These are phyloP conservation scores for Pinctada fucata DNA, from an alignment of 2,888 invertebrate genomes.

Conservation along the genomic window DNA sequence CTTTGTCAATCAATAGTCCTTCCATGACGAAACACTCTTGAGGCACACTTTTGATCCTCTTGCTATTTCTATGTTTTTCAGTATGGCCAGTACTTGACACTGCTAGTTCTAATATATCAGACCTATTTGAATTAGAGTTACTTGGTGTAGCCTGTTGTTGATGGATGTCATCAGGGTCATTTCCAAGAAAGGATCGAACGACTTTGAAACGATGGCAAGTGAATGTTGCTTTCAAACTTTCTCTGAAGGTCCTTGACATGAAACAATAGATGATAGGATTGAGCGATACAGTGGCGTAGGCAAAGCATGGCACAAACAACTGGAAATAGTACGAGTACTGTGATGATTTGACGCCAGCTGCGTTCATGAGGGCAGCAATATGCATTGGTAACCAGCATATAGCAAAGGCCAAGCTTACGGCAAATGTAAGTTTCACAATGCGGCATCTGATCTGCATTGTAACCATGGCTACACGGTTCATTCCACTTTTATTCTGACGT, in stretches of 20 bases:
- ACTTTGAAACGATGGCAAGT: no score
- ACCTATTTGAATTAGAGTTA: no score
- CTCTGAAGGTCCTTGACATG: conserved; percentile 49
- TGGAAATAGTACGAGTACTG: conserved; percentile 44
- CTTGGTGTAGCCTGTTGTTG: no score
- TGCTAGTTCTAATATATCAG: no score
- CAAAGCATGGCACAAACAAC: conserved; percentile 43
- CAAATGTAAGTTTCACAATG: conserved; percentile 45
- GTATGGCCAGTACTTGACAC: no score
- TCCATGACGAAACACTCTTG: no score
- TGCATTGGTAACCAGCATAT: conserved; percentile 51
- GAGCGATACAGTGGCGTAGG: conserved; percentile 44
- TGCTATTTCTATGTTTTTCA: no score
- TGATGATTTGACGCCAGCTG: conserved; percentile 29
- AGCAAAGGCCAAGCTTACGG: conserved; percentile 46
- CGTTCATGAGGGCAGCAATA: conserved; percentile 40
- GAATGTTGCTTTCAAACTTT: conserved; percentile 43
- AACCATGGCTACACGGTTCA: conserved; percentile 30
- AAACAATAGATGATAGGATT: conserved; percentile 53
- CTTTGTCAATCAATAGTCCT: conserved; percentile 19
- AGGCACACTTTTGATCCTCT: no score
- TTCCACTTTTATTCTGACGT: conserved; percentile 15
- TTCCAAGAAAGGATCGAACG: no score
- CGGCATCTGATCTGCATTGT: conserved; percentile 39
- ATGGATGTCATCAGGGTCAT: no score